phyloP scores from a whole-genome alignment of 92 coral and sea anemone genomes.

The Zoanthus solanderi region DNA sequence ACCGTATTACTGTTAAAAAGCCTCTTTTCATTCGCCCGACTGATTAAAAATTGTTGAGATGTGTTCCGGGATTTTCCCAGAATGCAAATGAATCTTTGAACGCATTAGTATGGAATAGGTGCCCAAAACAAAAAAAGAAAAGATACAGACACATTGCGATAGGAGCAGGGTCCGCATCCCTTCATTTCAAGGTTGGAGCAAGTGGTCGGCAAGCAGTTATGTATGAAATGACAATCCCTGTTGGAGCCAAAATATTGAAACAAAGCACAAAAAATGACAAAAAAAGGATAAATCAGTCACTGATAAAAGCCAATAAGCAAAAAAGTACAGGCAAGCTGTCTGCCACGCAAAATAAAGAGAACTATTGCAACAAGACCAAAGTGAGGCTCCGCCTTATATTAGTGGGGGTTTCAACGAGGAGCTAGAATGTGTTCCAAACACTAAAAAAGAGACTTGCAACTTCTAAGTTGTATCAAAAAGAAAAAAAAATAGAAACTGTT shows the following conservation, averaged over 20 bases:
- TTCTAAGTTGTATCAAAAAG: conserved; percentile 4
- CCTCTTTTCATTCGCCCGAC: too few species aligned
- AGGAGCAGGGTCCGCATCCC: conserved; percentile 58
- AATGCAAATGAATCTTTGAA: conserved; percentile 52
- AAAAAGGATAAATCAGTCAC: conserved; percentile 45
- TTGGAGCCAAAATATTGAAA: conserved; percentile 26
- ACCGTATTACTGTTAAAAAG: too few species aligned
- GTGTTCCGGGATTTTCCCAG: not conserved
- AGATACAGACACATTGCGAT: conserved; percentile 35
- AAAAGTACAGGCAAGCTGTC: conserved; percentile 46
- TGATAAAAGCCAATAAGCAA: conserved; percentile 31
- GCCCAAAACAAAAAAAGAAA: conserved; percentile 5
- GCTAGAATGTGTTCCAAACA: conserved; percentile 19
- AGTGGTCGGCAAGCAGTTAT: conserved; percentile 47
- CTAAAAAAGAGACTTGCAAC: conserved; percentile 43
- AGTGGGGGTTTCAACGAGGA: conserved; percentile 54
- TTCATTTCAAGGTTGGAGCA: conserved; percentile 52
- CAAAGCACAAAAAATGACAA: conserved; percentile 38
- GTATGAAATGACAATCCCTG: conserved; percentile 41
- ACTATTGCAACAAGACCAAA: conserved; percentile 18
- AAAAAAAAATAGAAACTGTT: conserved; percentile 27
- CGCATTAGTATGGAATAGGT: not conserved
- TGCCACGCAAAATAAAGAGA: conserved; percentile 37
- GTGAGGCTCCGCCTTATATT: conserved; percentile 31
- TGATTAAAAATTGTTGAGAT: too few species aligned